Evolutionary conservation across 2,113 vertebrate species (phyloP).

Genomic region (Hydrochoerus hydrochaeris): DNA sequence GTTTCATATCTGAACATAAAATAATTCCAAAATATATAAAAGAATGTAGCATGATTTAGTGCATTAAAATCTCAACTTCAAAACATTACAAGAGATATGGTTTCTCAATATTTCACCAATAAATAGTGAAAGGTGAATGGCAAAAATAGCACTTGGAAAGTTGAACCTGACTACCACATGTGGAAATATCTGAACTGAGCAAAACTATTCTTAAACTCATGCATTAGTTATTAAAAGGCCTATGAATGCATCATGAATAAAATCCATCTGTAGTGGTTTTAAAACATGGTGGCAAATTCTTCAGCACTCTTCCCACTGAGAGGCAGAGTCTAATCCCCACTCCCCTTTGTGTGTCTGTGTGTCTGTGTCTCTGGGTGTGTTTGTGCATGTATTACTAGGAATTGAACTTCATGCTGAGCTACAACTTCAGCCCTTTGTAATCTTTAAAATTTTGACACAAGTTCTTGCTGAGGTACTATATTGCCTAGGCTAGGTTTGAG

Average conservation of each 20-base stretch:
- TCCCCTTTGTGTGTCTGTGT: background rate
- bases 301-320: background rate
- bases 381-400: background rate
- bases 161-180: background rate
- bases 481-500: background rate
- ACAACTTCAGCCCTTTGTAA: background rate
- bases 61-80: constrained; percentile 18
- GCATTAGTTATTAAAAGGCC: background rate
- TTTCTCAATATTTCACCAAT: background rate
- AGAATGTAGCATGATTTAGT: constrained; percentile 47
- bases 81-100: background rate
- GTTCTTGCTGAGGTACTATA: background rate
- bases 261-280: background rate
- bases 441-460: background rate
- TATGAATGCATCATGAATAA: background rate
- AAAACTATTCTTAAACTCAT: background rate
- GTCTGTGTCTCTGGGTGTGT: background rate
- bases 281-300: background rate
- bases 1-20: constrained; percentile 51
- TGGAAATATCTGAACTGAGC: background rate
- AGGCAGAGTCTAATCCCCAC: background rate
- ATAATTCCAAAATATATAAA: constrained; percentile 61
- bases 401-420: background rate
- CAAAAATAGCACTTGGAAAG: background rate
- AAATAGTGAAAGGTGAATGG: background rate